Percentiles rank a stretch among this genome's conserved stretches.
phyloP scores from a whole-genome alignment of 2,113 vertebrate species.

The Cettia cetti region DNA sequence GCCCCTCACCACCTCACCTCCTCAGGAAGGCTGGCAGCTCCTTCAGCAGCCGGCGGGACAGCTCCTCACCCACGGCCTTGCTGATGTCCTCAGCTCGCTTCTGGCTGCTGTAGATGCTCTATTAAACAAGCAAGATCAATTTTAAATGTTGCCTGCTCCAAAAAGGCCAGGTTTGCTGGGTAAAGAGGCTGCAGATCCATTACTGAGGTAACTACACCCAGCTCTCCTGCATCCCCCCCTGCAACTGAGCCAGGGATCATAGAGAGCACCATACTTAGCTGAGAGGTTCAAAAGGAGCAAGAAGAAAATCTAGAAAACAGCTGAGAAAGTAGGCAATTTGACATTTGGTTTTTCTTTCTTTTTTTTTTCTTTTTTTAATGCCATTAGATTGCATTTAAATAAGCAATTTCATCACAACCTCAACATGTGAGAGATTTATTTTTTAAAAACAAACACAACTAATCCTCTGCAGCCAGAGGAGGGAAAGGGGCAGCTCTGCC shows the following conservation, averaged over 20 bases:
- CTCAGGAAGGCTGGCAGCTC: constrained; percentile 74
- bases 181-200: not conserved
- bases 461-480: not conserved
- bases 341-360: not conserved
- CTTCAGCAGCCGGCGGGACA: constrained; percentile 50
- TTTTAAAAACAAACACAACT: not conserved
- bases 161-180: not conserved
- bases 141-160: not conserved
- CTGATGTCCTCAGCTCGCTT: constrained; percentile 64
- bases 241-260: not conserved
- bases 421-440: not conserved
- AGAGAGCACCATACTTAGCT: not conserved
- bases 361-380: accelerated
- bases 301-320: not conserved
- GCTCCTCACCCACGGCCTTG: constrained; percentile 2
- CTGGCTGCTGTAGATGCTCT: constrained; percentile 73
- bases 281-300: not conserved
- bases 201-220: not conserved
- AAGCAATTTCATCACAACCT: not conserved
- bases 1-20: constrained; percentile 67
- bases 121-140: not conserved
- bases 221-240: not conserved
- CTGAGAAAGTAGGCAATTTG: not conserved
- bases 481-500: not conserved
- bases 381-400: not conserved